Evolutionary conservation across 2,888 invertebrate genomes (phyloP), one percentile per base, ranked within the genome.

Genomic region (Lochmaea crataegi): DNA sequence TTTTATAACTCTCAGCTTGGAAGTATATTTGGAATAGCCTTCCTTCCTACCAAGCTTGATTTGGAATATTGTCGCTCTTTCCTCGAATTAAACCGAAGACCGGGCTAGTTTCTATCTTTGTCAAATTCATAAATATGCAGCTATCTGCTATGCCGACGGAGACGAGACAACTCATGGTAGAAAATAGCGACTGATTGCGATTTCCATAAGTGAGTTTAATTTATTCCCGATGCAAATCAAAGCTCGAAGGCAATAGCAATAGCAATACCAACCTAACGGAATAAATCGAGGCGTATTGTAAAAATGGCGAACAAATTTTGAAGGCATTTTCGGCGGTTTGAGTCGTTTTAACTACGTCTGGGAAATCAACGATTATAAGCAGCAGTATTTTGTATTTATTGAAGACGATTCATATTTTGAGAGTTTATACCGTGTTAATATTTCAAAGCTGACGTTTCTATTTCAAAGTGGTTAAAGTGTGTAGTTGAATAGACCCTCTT

Each of bases 121-220:
- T 64, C 76, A 76, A 75, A 78, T 78, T 81, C 81, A 81, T 81
- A 81, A 81, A 81, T 81, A 81, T 81, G 80, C 80, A 79, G 72
- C 77, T 77, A 75, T 75, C 32, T 61, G 41, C 61, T 18, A 16
- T 18, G 16, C 16, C 42, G 61, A 42, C 61, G 18, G 42, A 63
- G 61, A 51, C 63, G 64, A 69, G 69, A 64, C 70, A 70, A 80
- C 80, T 79, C 76, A 78, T 74, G 77, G 76, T 79, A 79, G 79
- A 81, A 81, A 80, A 81, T 79, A 79, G 79, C 76, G 80, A 74
- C 80, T 81, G 81, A 81, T 82, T 82, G 80, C 81, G 77, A 82
- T 81, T 81, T 81, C 80, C 82, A 82, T 82, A 82, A 81, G 82
- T 82, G 81, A 80, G 79, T 78, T 79, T 80, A 81, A 81, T 81